Percentiles rank a stretch among this genome's conserved stretches.
Conservation (phyloP, 2,113 vertebrate genomes). For the Pelobates fuscus region DNA sequence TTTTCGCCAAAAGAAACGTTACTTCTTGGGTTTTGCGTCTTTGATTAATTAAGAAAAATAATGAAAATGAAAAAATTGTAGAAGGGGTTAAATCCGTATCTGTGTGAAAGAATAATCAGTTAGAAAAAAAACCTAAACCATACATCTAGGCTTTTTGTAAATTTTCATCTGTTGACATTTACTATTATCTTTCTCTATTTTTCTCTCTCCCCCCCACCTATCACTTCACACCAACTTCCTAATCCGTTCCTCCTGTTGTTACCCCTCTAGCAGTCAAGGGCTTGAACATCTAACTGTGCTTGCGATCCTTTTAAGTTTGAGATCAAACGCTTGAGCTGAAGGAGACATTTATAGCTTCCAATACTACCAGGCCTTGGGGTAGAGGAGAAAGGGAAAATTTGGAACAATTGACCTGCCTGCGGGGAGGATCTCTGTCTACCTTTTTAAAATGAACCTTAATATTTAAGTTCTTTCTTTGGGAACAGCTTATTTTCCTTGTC, state of each 20-base stretch:
- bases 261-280: slow-evolving; percentile 47
- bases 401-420: slow-evolving; percentile 31
- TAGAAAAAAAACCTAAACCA: neutral
- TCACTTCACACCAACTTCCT: slow-evolving; percentile 36
- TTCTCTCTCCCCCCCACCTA: slow-evolving; percentile 8
- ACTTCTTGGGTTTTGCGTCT: too few species aligned
- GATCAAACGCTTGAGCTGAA: slow-evolving; percentile 39
- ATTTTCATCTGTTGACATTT: slow-evolving; percentile 34
- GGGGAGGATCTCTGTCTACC: slow-evolving; percentile 6
- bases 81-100: neutral
- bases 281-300: slow-evolving; percentile 40
- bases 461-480: slow-evolving; percentile 16
- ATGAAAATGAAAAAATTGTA: neutral
- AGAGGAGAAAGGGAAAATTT: slow-evolving; percentile 19
- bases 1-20: too few species aligned
- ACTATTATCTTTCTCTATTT: slow-evolving; percentile 30
- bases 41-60: too few species aligned
- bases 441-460: slow-evolving; percentile 31
- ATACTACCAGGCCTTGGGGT: slow-evolving; percentile 38
- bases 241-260: slow-evolving; percentile 47
- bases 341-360: slow-evolving; percentile 46
- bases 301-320: slow-evolving; percentile 44
- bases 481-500: neutral
- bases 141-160: neutral
- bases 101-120: neutral